Percentiles rank a stretch among this genome's conserved stretches.
Conservation (phyloP, 1,140 invertebrate species). For the Luehdorfia chinensis region DNA sequence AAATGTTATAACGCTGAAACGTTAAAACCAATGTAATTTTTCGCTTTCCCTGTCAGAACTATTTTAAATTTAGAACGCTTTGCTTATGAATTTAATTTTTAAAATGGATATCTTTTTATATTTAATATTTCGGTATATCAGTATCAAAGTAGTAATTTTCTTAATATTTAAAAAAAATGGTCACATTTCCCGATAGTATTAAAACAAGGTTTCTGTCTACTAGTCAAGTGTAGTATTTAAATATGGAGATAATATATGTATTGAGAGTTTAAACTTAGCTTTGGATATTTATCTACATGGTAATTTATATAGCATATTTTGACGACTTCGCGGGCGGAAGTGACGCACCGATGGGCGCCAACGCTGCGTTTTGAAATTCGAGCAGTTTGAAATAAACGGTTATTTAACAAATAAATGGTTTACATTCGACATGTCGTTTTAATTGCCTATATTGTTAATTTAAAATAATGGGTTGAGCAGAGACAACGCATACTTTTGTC, state of each 20-base stretch:
- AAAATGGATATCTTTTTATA: too few species aligned
- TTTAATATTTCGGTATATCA: too few species aligned
- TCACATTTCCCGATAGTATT: constrained; percentile 4
- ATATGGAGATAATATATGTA: constrained; percentile 42
- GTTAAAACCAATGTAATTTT: too few species aligned
- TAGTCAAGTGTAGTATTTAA: constrained; percentile 50
- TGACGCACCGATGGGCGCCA: neutral
- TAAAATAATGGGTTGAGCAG: too few species aligned
- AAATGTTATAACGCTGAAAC: too few species aligned
- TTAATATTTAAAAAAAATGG: too few species aligned
- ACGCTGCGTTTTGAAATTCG: constrained; percentile 16
- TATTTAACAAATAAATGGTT: constrained; percentile 17
- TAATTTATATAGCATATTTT: neutral
- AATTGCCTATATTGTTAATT: too few species aligned
- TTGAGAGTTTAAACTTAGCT: constrained; percentile 48
- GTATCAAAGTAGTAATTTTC: too few species aligned
- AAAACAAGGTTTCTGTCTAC: constrained; percentile 19
- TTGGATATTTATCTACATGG: constrained; percentile 43
- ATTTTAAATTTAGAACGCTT: too few species aligned
- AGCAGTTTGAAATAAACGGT: constrained; percentile 17
- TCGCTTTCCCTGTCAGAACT: too few species aligned
- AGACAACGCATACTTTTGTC: too few species aligned
- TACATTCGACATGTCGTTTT: constrained; percentile 13
- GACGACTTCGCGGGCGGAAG: neutral
- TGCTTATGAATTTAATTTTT: too few species aligned